Evolutionary conservation across 2,888 invertebrate species (phyloP).

Genomic region (Lochmaea capreae): DNA sequence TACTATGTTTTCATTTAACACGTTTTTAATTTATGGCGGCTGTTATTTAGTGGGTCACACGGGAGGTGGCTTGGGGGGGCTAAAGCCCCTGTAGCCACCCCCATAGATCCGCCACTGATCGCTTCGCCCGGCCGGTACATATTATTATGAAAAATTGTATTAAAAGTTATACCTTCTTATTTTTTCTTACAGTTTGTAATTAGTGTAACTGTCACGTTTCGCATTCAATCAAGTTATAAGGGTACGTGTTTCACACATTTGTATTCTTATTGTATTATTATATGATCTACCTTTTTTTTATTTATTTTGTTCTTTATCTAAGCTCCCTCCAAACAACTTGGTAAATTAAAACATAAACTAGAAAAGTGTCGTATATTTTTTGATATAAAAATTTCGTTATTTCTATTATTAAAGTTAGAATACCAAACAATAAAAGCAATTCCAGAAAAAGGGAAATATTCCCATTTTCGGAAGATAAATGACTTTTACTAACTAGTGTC

Average conservation of each 20-base stretch:
- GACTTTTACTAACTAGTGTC: conserved; percentile 55
- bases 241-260: neutral
- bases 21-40: no score
- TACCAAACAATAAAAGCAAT: conserved; percentile 44
- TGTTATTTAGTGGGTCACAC: no score
- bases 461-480: conserved; percentile 54
- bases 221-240: neutral
- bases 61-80: no score
- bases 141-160: no score
- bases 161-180: no score
- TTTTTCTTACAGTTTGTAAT: neutral
- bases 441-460: conserved; percentile 43
- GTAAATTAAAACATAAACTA: conserved; percentile 1
- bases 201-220: neutral
- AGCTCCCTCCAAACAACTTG: neutral
- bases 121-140: no score
- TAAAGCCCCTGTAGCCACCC: no score
- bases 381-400: conserved; percentile 11
- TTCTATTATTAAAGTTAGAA: conserved; percentile 1
- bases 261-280: no score
- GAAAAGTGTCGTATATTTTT: neutral
- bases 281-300: neutral
- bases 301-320: neutral
- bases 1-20: no score
- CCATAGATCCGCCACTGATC: no score